Conservation (phyloP, 2,113 vertebrate genomes). For the Athene cunicularia region DNA sequence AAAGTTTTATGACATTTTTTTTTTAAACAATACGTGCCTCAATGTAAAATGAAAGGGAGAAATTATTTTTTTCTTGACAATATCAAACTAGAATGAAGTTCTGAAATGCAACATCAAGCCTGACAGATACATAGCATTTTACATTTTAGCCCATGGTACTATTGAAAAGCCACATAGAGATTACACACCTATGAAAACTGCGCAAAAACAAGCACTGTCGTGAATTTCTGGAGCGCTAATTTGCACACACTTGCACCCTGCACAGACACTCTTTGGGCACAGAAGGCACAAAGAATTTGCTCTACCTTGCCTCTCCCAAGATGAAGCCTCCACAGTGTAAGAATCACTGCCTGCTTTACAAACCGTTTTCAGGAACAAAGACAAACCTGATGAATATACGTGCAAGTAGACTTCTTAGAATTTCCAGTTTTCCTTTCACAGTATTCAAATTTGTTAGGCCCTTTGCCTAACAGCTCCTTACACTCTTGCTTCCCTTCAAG, state of each 20-base stretch:
- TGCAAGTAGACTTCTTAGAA: neutral
- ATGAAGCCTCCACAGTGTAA: neutral
- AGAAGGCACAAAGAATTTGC: neutral
- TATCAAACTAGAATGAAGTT: neutral
- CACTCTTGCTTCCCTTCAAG: neutral
- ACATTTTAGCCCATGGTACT: neutral
- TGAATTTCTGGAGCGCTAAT: neutral
- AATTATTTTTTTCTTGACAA: neutral
- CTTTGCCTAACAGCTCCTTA: neutral
- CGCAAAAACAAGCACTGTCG: neutral
- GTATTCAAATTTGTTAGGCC: neutral
- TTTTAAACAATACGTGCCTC: neutral
- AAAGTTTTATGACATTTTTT: neutral
- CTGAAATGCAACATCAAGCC: neutral
- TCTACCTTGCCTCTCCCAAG: neutral
- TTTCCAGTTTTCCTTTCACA: neutral
- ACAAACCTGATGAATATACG: accelerated
- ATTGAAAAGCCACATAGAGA: neutral
- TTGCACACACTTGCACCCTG: neutral
- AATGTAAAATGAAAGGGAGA: neutral
- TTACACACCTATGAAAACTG: neutral
- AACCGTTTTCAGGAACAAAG: neutral
- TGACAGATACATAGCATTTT: neutral
- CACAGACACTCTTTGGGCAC: neutral
- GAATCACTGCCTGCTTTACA: neutral